Evolutionary conservation across 2,113 vertebrate species (phyloP).

Genomic region (Sturnira hondurensis): DNA sequence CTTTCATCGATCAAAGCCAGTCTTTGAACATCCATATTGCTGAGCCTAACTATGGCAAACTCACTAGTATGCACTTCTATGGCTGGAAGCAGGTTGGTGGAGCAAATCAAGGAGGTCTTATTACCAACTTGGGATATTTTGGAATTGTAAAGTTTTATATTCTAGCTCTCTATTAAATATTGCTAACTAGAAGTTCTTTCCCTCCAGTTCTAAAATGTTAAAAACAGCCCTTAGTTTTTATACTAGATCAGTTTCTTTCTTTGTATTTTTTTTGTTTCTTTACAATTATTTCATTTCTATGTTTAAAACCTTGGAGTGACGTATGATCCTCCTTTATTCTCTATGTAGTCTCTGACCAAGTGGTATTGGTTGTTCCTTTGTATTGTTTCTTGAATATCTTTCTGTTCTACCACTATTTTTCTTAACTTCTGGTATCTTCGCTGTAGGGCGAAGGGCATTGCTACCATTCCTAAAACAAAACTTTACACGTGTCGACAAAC

Average conservation of each 20-base stretch:
- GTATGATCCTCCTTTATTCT: not conserved
- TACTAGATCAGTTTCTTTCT: not conserved
- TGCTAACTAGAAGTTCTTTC: not conserved
- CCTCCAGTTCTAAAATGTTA: slow-evolving; percentile 8
- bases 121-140: not conserved
- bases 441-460: not conserved
- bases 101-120: not conserved
- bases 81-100: slow-evolving; percentile 93
- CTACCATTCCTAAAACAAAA: not conserved
- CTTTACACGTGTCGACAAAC: not conserved
- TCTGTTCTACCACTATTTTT: not conserved
- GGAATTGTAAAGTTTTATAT: not conserved
- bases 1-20: slow-evolving; percentile 98
- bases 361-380: not conserved
- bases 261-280: slow-evolving; percentile 28
- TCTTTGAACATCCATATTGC: slow-evolving; percentile 98
- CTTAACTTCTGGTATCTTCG: not conserved
- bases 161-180: not conserved
- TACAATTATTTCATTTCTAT: not conserved
- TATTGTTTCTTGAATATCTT: not conserved
- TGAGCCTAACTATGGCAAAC: slow-evolving; percentile 96
- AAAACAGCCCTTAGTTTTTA: not conserved
- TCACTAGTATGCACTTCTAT: slow-evolving; percentile 98
- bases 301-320: not conserved
- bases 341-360: not conserved